Percentiles rank a stretch among this genome's conserved stretches.
Conservation (phyloP, 2,797 vertebrate genomes). For the Rhinichthys osculus region DNA sequence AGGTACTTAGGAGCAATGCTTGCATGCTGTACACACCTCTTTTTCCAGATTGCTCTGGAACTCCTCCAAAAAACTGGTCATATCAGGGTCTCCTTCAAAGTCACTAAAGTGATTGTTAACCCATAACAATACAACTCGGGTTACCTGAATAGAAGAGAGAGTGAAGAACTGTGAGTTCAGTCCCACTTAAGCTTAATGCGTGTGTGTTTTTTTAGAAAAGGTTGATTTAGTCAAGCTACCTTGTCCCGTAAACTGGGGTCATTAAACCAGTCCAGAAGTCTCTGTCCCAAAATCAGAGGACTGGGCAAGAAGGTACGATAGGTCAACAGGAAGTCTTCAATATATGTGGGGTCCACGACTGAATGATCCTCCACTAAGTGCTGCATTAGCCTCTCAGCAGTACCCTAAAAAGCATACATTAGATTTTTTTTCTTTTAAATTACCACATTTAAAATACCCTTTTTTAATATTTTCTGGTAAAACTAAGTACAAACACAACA, state of each 20-base stretch:
- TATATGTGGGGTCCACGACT: slow-evolving; percentile 97
- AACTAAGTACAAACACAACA: not conserved
- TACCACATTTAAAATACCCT: not conserved
- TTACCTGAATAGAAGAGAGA: slow-evolving; percentile 76
- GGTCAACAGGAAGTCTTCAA: slow-evolving; percentile 97
- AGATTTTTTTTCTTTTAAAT: not conserved
- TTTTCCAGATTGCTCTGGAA: slow-evolving; percentile 89
- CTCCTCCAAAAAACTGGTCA: slow-evolving; percentile 89
- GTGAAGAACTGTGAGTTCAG: not conserved
- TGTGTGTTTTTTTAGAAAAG: not conserved
- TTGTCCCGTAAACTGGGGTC: slow-evolving; percentile 99
- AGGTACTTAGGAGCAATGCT: not conserved
- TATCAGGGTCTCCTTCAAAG: slow-evolving; percentile 88
- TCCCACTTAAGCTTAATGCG: not conserved
- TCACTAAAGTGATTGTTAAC: slow-evolving; percentile 93
- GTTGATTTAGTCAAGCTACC: slow-evolving; percentile 72
- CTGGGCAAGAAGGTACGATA: slow-evolving; percentile 98
- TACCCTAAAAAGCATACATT: slow-evolving; percentile 82
- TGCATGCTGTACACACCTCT: slow-evolving; percentile 76
- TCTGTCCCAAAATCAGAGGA: slow-evolving; percentile 97
- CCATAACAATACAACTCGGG: slow-evolving; percentile 89
- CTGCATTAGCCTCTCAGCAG: slow-evolving; percentile 95
- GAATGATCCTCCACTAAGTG: slow-evolving; percentile 99
- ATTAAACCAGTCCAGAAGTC: slow-evolving; percentile 99
- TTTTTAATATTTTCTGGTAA: not conserved